These are phyloP conservation scores for Bos taurus DNA, from an alignment of 2,113 vertebrate species.

Conservation along the genomic window DNA sequence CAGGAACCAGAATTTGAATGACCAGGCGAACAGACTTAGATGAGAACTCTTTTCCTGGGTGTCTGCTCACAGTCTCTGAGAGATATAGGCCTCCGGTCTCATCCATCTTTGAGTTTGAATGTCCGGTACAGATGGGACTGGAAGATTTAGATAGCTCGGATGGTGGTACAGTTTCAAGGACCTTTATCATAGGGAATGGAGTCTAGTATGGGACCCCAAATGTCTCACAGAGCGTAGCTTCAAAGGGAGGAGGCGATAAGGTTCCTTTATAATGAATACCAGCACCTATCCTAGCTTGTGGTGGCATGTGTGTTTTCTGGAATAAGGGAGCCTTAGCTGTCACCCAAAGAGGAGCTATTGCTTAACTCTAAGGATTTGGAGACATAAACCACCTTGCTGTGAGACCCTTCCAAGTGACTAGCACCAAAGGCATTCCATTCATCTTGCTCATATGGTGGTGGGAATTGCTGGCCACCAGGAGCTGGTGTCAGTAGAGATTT, in stretches of 20 bases:
- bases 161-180: background rate
- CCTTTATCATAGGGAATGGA: background rate
- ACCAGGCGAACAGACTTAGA: background rate
- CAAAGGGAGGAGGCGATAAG: background rate
- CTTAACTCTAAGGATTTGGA: background rate
- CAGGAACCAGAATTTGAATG: background rate
- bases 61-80: background rate
- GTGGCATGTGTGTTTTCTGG: background rate
- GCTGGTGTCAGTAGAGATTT: background rate
- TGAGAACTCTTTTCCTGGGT: background rate
- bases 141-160: background rate
- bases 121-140: background rate
- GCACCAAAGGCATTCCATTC: background rate
- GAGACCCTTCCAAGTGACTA: background rate
- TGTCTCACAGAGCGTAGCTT: background rate
- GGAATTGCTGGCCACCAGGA: background rate
- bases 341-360: background rate
- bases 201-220: background rate
- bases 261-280: no score
- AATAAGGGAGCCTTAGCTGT: background rate
- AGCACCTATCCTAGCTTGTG: background rate
- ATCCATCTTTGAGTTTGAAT: background rate
- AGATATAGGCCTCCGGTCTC: background rate
- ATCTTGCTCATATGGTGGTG: background rate
- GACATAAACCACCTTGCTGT: background rate